Evolutionary conservation across 2,113 vertebrate species (phyloP).

Genomic region (Okapia johnstoni): DNA sequence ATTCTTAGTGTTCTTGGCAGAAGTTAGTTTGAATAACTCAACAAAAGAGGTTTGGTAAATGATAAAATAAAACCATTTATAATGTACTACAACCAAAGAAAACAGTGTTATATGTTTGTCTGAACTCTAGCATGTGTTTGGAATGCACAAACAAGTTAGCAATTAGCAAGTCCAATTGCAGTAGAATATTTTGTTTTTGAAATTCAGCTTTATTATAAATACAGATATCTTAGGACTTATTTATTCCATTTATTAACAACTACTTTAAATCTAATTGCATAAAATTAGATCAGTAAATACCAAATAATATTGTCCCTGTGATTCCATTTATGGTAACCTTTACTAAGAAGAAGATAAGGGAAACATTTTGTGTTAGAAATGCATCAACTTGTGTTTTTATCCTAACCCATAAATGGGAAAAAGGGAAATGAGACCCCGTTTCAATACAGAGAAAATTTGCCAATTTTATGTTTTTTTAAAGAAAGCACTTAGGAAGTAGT

Average conservation of each 20-base stretch:
- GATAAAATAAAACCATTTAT: constrained; percentile 55
- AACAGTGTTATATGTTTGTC: neutral
- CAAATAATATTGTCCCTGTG: neutral
- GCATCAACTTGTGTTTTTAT: constrained; percentile 29
- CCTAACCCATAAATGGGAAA: neutral
- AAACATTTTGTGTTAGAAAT: constrained; percentile 4
- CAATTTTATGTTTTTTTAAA: neutral
- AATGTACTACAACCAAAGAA: constrained; percentile 18
- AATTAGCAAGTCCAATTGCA: neutral
- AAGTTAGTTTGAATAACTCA: constrained; percentile 50
- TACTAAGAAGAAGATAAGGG: neutral
- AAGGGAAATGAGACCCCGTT: neutral
- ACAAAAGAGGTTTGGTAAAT: constrained; percentile 56
- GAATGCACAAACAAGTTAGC: neutral
- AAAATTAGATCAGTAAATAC: constrained; percentile 11
- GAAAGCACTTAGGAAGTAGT: constrained; percentile 1
- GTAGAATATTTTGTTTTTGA: constrained; percentile 7
- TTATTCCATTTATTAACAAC: constrained; percentile 24
- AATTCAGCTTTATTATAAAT: constrained; percentile 15
- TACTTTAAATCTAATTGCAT: constrained; percentile 17
- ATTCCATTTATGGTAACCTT: neutral
- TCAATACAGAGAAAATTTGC: neutral
- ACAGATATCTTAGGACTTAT: neutral
- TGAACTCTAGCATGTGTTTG: neutral
- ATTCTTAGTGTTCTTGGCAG: constrained; percentile 60